phyloP scores from a whole-genome alignment of 2,113 vertebrate species.

The Australoheros scitulus region DNA sequence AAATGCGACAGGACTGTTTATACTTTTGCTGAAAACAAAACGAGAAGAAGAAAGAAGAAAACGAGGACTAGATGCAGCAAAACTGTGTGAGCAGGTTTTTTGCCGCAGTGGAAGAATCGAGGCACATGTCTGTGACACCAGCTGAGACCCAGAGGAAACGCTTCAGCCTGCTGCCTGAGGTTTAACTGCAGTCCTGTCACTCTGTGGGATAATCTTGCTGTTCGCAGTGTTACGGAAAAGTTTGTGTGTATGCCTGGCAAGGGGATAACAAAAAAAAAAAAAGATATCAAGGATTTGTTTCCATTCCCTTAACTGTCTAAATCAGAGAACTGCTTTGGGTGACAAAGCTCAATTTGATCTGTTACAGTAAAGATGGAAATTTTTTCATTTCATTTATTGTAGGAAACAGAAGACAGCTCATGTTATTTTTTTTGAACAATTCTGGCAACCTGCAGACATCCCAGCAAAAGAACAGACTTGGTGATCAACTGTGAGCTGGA shows the following conservation, averaged over 20 bases:
- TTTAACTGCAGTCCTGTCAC: constrained; percentile 53
- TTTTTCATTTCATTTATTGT: neutral
- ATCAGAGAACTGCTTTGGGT: neutral
- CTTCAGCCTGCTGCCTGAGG: constrained; percentile 45
- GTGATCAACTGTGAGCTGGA: constrained; percentile 1
- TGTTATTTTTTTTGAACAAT: constrained; percentile 10
- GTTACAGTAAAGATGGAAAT: constrained; percentile 10
- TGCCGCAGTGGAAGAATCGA: constrained; percentile 55
- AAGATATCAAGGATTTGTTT: neutral
- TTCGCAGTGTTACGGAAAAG: constrained; percentile 18
- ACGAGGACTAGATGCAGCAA: constrained; percentile 6
- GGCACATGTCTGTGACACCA: constrained; percentile 45
- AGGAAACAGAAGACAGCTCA: neutral
- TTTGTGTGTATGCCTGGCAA: constrained; percentile 21
- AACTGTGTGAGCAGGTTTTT: constrained; percentile 23
- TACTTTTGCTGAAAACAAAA: neutral
- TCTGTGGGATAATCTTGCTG: constrained; percentile 18
- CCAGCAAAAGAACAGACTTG: constrained; percentile 6
- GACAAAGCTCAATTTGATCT: neutral
- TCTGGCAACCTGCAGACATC: neutral
- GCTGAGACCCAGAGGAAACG: constrained; percentile 54
- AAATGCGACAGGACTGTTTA: neutral
- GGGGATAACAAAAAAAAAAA: neutral
- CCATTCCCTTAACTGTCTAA: neutral
- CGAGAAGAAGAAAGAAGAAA: neutral